Evolutionary conservation across 2,113 vertebrate genomes (phyloP).

Genomic region (Tetraodon nigroviridis): DNA sequence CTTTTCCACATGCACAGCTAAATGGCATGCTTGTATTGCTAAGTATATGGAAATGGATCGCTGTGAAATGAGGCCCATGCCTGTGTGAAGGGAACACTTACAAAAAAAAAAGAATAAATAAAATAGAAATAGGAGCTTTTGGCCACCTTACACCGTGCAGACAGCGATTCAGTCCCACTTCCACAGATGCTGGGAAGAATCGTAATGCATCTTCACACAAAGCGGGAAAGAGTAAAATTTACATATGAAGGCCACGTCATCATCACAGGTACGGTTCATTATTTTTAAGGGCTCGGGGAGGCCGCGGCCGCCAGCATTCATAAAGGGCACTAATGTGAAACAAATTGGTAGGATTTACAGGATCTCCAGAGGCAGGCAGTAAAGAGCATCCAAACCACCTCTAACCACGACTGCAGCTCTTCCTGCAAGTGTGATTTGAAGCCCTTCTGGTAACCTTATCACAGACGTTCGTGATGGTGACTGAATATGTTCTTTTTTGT

Average conservation of each 20-base stretch:
- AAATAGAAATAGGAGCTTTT: constrained; percentile 17
- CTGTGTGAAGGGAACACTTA: constrained; percentile 9
- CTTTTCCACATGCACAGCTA: constrained; percentile 24
- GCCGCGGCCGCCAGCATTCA: constrained; percentile 15
- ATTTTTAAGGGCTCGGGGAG: constrained; percentile 20
- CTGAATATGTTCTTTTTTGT: too few species aligned
- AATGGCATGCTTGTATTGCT: constrained; percentile 16
- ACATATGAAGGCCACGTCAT: constrained; percentile 5
- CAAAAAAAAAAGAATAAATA: constrained; percentile 22
- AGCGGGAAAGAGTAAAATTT: constrained; percentile 8
- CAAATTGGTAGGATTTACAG: constrained; percentile 26
- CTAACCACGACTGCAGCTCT: not conserved
- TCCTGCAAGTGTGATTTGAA: constrained; percentile 54
- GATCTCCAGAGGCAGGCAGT: constrained; percentile 11
- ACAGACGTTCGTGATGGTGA: too few species aligned
- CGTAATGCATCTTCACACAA: constrained; percentile 7
- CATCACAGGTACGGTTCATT: constrained; percentile 12
- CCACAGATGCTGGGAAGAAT: not conserved
- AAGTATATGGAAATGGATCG: constrained; percentile 16
- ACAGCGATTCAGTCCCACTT: constrained; percentile 7
- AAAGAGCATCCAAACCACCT: constrained; percentile 12
- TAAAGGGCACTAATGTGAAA: constrained; percentile 28
- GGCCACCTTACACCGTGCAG: constrained; percentile 4
- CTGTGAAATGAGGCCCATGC: constrained; percentile 9
- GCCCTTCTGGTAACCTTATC: constrained; percentile 47